A percentile compares a stretch with the other conserved stretches of the same genome.
phyloP scores from a whole-genome alignment of 2,113 vertebrate species.

The Pungitius pungitius region DNA sequence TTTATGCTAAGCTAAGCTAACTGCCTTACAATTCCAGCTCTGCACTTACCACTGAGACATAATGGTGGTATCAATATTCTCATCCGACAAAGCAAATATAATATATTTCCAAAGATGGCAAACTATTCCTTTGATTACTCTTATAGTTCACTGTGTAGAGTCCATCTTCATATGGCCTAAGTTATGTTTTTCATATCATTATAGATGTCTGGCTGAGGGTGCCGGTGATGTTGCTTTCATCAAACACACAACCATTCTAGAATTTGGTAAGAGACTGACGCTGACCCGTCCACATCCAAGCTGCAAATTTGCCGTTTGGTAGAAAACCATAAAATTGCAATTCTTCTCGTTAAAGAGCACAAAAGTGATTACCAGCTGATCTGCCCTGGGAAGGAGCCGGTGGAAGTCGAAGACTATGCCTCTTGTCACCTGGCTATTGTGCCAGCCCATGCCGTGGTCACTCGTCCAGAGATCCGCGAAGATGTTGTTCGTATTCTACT shows the following conservation, averaged over 20 bases:
- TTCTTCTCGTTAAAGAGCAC: constrained; percentile 44
- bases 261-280: constrained; percentile 80
- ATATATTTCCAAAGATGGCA: not conserved
- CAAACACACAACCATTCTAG: constrained; percentile 84
- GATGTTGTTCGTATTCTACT: constrained; percentile 65
- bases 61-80: not conserved
- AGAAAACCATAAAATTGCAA: not conserved
- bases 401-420: not conserved
- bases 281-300: not conserved
- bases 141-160: not conserved
- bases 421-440: constrained; percentile 70
- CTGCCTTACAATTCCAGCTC: not conserved
- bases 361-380: constrained; percentile 69
- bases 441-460: constrained; percentile 80
- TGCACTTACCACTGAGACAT: not conserved
- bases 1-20: not conserved
- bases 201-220: constrained; percentile 86
- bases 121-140: not conserved
- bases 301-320: not conserved
- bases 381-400: constrained; percentile 53
- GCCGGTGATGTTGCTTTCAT: constrained; percentile 90
- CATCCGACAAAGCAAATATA: not conserved
- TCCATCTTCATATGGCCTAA: not conserved
- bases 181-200: not conserved
- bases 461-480: constrained; percentile 58